These are phyloP conservation scores for Phasia obesa DNA, from an alignment of 2,888 invertebrate species.

Conservation along the genomic window DNA sequence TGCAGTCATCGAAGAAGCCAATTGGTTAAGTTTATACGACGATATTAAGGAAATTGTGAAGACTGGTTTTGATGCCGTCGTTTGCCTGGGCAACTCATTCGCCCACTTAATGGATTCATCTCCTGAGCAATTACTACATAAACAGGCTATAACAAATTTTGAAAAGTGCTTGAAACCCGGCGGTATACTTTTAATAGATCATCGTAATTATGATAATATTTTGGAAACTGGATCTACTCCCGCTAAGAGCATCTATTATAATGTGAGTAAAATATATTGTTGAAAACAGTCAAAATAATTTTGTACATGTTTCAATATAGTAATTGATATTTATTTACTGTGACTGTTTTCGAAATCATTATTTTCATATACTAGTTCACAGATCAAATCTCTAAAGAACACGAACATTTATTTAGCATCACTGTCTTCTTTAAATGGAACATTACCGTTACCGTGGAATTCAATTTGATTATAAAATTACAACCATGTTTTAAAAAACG, in stretches of 20 bases:
- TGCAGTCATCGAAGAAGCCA: constrained; percentile 94
- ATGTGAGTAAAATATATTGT: constrained; percentile 85
- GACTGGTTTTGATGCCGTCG: constrained; percentile 92
- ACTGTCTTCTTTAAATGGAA: no score
- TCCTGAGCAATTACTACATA: constrained; percentile 91
- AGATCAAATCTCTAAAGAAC: no score
- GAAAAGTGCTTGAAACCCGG: constrained; percentile 92
- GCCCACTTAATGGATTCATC: constrained; percentile 92
- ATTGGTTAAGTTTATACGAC: constrained; percentile 91
- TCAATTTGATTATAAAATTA: no score
- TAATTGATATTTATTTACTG: no score
- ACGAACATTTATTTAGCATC: no score
- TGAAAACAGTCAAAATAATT: no score
- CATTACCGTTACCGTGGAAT: no score
- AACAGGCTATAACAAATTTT: constrained; percentile 90
- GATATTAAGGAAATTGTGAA: constrained; percentile 86
- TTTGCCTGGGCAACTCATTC: constrained; percentile 95
- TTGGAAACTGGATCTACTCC: constrained; percentile 90
- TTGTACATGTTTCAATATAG: no score
- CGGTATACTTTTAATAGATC: constrained; percentile 92
- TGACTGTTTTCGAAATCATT: no score
- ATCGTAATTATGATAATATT: constrained; percentile 93
- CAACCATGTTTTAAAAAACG: no score
- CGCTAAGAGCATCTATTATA: constrained; percentile 93
- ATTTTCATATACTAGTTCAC: no score